Base-by-base conservation (phyloP, 2,888 invertebrate species). In the Lypha dubia region DNA sequence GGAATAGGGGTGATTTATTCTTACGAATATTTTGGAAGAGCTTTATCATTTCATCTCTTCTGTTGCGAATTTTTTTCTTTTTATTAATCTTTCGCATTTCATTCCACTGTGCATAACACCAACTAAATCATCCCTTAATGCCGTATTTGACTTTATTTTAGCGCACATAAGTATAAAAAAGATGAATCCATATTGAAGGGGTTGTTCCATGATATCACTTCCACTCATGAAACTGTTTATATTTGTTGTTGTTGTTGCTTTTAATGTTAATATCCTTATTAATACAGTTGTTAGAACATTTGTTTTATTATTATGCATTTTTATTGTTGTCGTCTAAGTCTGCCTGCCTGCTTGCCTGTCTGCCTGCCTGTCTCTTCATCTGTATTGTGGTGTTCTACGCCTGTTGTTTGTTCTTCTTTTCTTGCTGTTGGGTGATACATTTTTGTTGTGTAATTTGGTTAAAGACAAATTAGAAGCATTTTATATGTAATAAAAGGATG, bases 171-270 rank as follows among this genome's bases (percentile, higher is more conserved):
- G 8, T 1, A 17, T 7, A 17, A 17, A 44, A 46, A 76, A 51
- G 49, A 56, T 53, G 22, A 71, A 46, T 8, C 53, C 44, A n/a
- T 65, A 46, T 63, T 20, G 65, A 76, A 65, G 62, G 79, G 79
- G 67, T 77, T 53, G 79, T 46, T 79, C 15, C 35, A 1, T 32
- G 17, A n/a, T 65, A 71, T 71, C 79, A 71, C 71, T 71, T 79
- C 63, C 35, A 49, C 22, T 60, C 17, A 56, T 62, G 13, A 79
- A 63, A 49, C 79, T 65, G 73, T 73, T 73, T 46, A 56, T 79
- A 58, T 73, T 88, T 87, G 56, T 49, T 70, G n/a, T 49, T 70
- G n/a, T 88, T 88, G 87, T 88, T 89, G 87, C 86, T 89, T 41
- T 62, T 7, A 51, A 15, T 73, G 38, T 79, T 79, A 79, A 79